Evolutionary conservation across 2,113 vertebrate genomes (phyloP).

Genomic region (Gobio gobio): DNA sequence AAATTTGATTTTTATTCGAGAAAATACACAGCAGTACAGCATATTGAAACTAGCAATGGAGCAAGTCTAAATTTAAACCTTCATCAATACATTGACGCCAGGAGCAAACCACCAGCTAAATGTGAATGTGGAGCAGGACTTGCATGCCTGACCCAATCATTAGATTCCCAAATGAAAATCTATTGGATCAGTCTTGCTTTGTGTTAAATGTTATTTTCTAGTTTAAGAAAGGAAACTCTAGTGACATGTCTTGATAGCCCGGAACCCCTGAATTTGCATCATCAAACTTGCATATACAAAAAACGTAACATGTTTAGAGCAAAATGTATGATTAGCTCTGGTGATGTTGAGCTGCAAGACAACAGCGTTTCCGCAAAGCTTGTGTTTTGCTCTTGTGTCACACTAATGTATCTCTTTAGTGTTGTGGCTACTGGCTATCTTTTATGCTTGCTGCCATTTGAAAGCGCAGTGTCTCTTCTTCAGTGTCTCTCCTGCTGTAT

Average conservation of each 20-base stretch:
- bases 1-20: too few relatives aligned
- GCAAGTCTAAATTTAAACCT: slow-evolving; percentile 54
- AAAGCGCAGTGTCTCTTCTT: neutral
- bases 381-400: neutral
- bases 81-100: slow-evolving; percentile 58
- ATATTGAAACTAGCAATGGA: neutral
- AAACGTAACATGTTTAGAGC: too few relatives aligned
- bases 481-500: neutral
- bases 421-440: slow-evolving; percentile 1
- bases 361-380: neutral
- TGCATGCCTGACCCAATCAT: neutral
- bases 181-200: neutral
- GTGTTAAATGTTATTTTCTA: neutral
- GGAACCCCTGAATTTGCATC: neutral
- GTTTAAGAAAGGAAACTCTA: neutral
- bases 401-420: slow-evolving; percentile 20
- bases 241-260: neutral
- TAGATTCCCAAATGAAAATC: neutral
- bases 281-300: neutral
- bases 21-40: neutral
- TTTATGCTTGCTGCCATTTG: slow-evolving; percentile 4
- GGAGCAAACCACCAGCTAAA: slow-evolving; percentile 19
- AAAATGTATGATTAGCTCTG: neutral
- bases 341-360: neutral
- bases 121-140: slow-evolving; percentile 14